Base-by-base conservation (phyloP, 2,888 invertebrate genomes). In the Timema cristinae region DNA sequence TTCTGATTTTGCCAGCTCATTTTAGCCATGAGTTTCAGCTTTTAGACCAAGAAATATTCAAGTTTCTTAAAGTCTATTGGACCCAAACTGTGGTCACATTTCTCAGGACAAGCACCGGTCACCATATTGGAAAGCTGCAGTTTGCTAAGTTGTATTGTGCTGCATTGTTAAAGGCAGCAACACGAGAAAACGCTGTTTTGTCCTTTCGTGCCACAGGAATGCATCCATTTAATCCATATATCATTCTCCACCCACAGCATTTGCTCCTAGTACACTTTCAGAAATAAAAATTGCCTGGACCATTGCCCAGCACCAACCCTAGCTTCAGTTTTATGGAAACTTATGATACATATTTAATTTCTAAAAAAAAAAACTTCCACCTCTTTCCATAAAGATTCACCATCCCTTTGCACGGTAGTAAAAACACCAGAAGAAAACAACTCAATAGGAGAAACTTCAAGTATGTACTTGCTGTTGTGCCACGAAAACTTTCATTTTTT, bases 201-300 rank as follows among this genome's bases (percentile, higher is more conserved):
- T 4, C 63, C 9, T 63, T 32, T 13, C 63, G 5, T 47, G 63
- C 63, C 9, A 63, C 47, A 11, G 47, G 47, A n/a, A 63, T 63
- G 16, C 63, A 63, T 2, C 6, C 47, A 13, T 63, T 63, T 0
- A 63, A 63, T 7, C 63, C 47, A 7, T 6, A 4, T 13, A n/a
- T 2, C 13, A 47, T 63, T 63, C 10, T 63, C 10, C 63, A 63
- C 6, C 47, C 9, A 63, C 32, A 48, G 47, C 7, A 63, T 63
- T 63, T 15, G 63, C 63, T n/a, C 63, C 63, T 7, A 63, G 63
- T 0, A 63, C 63, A 63, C 63, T 63, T 16, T 63, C 63, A 63
- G 47, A n/a, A n/a, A n/a, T n/a, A n/a, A n/a, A n/a, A n/a, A n/a
- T 47, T 47, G 13, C 7, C 63, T 11, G 10, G 6, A 63, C 10